Base-by-base conservation (phyloP, 2,797 vertebrate species). In the Coregonus sp. region DNA sequence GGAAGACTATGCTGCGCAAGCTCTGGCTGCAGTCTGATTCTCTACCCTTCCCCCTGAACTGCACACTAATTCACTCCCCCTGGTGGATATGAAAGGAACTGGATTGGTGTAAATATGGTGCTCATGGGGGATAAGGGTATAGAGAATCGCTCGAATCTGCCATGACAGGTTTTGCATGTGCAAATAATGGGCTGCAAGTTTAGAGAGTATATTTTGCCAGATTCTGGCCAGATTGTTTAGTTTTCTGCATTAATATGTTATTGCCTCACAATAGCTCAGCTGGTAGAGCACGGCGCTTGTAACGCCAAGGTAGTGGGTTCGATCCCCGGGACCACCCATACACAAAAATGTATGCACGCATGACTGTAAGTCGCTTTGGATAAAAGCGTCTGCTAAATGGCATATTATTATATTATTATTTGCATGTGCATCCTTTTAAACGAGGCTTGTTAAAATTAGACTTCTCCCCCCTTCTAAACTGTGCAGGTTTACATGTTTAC, bases 91-190 rank as follows among this genome's bases (percentile, higher is more conserved):
- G 40, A 47, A 47, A 47, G 40, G 40, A 12, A 47, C 40, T 47
- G 40, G 40, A 47, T 9, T 47, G 40, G 40, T 47, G 40, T 47
- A 12, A 47, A 47, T 12, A 47, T 11, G 59, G 59, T 63, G 59
- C 20, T 25, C 20, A 63, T 63, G 2, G 20, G 7, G 56, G 20
- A 63, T 61, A 25, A 63, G 59, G 5, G 25, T 25, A 25, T 20
- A 20, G 59, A 25, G 59, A 63, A 50, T 40, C 4, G 25, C 70
- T 72, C 0, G 15, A 11, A 47, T 47, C 40, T 47, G 2, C 11
- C 40, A 11, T 35, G 67, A n/a, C 75, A 70, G 75, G 65, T 73
- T 20, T 72, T 84, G 85, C 78, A 76, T 78, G 80, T 75, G 59
- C 18, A 66, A 65, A 31, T n/a, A 52, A 66, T 75, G n/a, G 29